A percentile compares a stretch with the other conserved stretches of the same genome.
Conservation (phyloP, 2,797 vertebrate species). For the Gallinago stenura region DNA sequence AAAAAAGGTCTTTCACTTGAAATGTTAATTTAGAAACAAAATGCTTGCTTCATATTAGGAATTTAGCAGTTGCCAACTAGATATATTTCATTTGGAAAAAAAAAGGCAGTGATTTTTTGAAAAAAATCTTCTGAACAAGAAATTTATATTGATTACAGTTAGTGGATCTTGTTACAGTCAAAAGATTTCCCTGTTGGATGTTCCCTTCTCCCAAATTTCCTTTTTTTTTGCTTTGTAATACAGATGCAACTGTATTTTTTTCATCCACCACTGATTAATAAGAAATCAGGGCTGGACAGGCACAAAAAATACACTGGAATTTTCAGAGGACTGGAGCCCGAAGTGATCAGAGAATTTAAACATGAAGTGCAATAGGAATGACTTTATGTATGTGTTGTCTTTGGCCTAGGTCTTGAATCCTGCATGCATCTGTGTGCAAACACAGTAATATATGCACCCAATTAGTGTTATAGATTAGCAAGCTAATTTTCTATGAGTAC, state of each 20-base stretch:
- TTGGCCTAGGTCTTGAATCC: background rate
- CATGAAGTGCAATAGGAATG: background rate
- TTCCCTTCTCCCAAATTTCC: too few relatives aligned
- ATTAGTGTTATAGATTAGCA: background rate
- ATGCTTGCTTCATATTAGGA: background rate
- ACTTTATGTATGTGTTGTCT: background rate
- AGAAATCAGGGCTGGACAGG: background rate
- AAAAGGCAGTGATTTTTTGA: rapidly evolving
- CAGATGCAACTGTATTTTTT: background rate
- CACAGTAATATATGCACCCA: background rate
- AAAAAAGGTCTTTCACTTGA: background rate
- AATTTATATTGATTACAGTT: background rate
- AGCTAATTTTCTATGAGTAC: background rate
- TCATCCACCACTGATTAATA: background rate
- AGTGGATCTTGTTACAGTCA: too few relatives aligned
- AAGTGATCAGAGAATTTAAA: background rate
- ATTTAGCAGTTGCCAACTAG: background rate
- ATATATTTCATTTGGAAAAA: background rate
- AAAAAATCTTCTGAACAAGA: background rate
- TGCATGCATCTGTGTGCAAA: background rate
- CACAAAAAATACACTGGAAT: background rate
- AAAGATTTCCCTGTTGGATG: too few relatives aligned
- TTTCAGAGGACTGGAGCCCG: background rate
- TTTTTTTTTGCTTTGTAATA: background rate
- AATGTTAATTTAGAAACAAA: background rate